Percentiles rank a stretch among this genome's conserved stretches.
These are phyloP conservation scores for Leuciscus waleckii DNA, from an alignment of 2,797 vertebrate species.

Conservation along the genomic window DNA sequence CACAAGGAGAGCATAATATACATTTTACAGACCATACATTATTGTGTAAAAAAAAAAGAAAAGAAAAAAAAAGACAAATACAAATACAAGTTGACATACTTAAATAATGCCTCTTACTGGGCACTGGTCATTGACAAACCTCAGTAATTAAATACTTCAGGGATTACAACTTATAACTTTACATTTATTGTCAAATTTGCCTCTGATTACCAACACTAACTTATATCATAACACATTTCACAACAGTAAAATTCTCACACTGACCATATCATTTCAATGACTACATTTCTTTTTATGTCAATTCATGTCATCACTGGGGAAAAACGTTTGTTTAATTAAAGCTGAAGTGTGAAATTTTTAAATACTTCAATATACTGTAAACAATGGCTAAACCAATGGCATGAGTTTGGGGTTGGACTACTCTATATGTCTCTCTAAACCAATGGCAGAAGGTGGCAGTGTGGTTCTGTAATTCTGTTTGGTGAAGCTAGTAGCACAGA, in stretches of 20 bases:
- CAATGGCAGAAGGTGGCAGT: neutral
- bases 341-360: neutral
- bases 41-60: neutral
- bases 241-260: conserved; percentile 2
- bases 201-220: neutral
- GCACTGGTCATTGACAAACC: neutral
- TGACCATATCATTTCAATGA: neutral
- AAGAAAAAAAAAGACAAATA: too few species aligned
- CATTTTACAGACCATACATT: neutral
- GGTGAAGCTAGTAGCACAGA: neutral
- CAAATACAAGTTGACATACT: neutral
- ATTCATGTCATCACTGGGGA: neutral
- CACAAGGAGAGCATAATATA: neutral
- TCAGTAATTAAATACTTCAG: neutral
- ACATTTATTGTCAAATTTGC: neutral
- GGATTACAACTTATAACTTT: neutral
- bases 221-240: neutral
- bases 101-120: neutral
- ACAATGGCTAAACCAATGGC: neutral
- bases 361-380: neutral
- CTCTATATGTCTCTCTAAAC: neutral
- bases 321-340: neutral
- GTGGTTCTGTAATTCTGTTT: neutral
- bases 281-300: neutral
- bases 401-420: neutral